phyloP scores from a whole-genome alignment of 2,113 vertebrate genomes.

The Capreolus pygargus region DNA sequence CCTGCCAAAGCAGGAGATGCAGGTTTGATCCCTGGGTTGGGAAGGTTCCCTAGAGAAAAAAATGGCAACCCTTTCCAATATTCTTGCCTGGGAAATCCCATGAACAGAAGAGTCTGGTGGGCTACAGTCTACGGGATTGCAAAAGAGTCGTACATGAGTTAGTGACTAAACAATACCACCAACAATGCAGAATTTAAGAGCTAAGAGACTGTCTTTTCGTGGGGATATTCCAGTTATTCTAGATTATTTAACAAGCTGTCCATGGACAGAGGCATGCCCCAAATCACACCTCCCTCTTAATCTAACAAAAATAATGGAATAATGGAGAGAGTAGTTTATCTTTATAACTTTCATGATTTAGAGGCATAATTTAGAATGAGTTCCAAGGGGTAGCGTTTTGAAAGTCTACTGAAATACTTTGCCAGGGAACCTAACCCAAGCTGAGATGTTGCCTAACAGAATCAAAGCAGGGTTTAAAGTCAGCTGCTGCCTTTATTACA shows the following conservation, averaged over 20 bases:
- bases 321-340: not conserved
- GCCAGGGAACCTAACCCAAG: slow-evolving; percentile 65
- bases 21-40: not conserved
- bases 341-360: slow-evolving; percentile 28
- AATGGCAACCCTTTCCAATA: not conserved
- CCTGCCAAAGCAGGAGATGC: not conserved
- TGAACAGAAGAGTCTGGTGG: not conserved
- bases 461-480: slow-evolving; percentile 75
- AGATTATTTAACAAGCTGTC: slow-evolving; percentile 36
- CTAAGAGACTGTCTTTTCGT: not conserved
- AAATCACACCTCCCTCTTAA: not conserved
- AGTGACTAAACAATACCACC: not conserved
- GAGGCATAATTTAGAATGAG: slow-evolving; percentile 41
- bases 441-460: slow-evolving; percentile 67
- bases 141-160: not conserved
- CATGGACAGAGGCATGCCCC: not conserved
- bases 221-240: not conserved
- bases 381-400: slow-evolving; percentile 55
- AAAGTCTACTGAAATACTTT: slow-evolving; percentile 56
- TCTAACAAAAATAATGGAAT: not conserved
- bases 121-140: not conserved
- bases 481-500: slow-evolving; percentile 69
- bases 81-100: not conserved
- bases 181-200: not conserved
- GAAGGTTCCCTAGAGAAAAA: not conserved